Percentiles rank a stretch among this genome's conserved stretches.
These are phyloP conservation scores for Diplodus puntazzo DNA, from an alignment of 2,797 vertebrate genomes.

Conservation along the genomic window DNA sequence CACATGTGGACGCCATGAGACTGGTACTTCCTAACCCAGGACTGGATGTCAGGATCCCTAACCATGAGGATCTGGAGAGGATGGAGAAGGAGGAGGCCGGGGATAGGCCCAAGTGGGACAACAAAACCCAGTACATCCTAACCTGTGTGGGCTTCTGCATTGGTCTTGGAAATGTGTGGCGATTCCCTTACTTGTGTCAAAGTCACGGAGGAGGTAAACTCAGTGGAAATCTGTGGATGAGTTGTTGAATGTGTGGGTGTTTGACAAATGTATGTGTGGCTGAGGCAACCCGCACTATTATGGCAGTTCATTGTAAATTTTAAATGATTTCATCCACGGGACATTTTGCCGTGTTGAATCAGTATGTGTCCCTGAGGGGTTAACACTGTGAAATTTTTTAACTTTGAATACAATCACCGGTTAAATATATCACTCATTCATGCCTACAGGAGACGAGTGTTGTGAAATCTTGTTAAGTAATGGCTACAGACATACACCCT, in stretches of 20 bases:
- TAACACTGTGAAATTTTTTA: background rate
- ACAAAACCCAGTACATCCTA: slow-evolving; percentile 94
- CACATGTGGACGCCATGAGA: slow-evolving; percentile 54
- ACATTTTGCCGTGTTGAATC: background rate
- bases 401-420: background rate
- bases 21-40: slow-evolving; percentile 70
- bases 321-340: background rate
- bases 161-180: slow-evolving; percentile 95
- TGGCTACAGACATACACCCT: background rate
- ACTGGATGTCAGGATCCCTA: slow-evolving; percentile 65
- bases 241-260: background rate
- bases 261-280: background rate
- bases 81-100: slow-evolving; percentile 85
- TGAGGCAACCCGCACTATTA: background rate
- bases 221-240: background rate
- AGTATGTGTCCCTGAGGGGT: background rate
- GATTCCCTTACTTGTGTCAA: slow-evolving; percentile 94
- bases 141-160: slow-evolving; percentile 96
- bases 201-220: slow-evolving; percentile 94
- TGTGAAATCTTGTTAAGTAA: background rate
- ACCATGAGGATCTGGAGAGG: slow-evolving; percentile 84
- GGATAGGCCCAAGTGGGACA: slow-evolving; percentile 94
- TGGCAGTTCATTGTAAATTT: background rate
- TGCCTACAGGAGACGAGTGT: background rate
- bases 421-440: slow-evolving; percentile 46